Percentiles rank a stretch among this genome's conserved stretches.
phyloP scores from a whole-genome alignment of 2,113 vertebrate species.

The Zosterops japonicus region DNA sequence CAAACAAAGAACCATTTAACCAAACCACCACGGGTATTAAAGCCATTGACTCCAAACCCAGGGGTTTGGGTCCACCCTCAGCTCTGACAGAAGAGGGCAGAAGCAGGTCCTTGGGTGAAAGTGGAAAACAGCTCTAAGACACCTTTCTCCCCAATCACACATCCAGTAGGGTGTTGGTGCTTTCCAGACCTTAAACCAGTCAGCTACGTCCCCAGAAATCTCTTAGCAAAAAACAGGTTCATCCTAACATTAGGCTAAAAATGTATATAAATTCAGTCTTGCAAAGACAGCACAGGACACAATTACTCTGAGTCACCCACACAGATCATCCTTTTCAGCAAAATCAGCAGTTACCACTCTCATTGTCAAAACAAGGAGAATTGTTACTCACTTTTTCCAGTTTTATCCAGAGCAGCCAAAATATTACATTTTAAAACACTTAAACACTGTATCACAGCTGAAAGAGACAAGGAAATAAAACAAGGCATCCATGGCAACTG shows the following conservation, averaged over 20 bases:
- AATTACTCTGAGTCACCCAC: not conserved
- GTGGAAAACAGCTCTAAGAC: not conserved
- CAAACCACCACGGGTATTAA: not conserved
- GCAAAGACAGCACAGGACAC: not conserved
- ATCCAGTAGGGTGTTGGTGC: not conserved
- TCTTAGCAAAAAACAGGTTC: not conserved
- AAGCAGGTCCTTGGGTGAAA: not conserved
- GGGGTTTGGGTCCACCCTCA: not conserved
- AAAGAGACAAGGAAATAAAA: not conserved
- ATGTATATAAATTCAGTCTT: not conserved
- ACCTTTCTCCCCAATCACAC: not conserved
- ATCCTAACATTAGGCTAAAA: not conserved
- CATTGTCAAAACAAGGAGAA: not conserved
- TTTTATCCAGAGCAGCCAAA: not conserved
- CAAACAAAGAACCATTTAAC: conserved; percentile 31
- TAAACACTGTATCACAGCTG: accelerated
- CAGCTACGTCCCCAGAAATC: not conserved
- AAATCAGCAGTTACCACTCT: not conserved
- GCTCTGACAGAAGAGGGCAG: not conserved
- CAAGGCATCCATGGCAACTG: not conserved
- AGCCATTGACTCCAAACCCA: not conserved
- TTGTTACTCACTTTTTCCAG: not conserved
- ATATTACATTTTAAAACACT: not conserved
- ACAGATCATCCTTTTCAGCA: not conserved
- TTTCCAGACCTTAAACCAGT: not conserved